These are phyloP conservation scores for Manis javanica DNA, from an alignment of 2,797 vertebrate species.

Conservation along the genomic window DNA sequence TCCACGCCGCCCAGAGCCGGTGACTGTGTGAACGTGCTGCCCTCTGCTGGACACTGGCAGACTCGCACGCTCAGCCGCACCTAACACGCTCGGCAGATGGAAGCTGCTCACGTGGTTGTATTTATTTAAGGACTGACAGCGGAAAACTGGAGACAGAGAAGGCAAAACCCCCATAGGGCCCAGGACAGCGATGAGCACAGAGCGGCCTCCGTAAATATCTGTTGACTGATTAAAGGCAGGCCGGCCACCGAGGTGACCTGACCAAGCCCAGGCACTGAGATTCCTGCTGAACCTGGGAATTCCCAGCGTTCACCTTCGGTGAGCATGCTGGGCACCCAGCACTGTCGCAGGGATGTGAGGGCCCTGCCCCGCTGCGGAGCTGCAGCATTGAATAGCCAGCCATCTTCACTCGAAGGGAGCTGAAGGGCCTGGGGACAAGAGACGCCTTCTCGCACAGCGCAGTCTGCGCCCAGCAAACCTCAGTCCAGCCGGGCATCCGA, in stretches of 20 bases:
- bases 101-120: background rate
- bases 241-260: background rate
- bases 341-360: background rate
- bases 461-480: background rate
- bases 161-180: background rate
- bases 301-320: conserved; percentile 31
- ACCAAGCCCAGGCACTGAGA: background rate
- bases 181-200: background rate
- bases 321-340: background rate
- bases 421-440: conserved; percentile 10
- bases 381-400: background rate
- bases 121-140: background rate
- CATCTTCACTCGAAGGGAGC: background rate
- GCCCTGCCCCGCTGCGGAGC: background rate
- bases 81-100: background rate
- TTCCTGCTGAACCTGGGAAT: background rate
- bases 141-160: background rate
- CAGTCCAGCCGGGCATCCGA: background rate
- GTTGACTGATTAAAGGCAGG: background rate
- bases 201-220: background rate
- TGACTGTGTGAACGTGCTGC: background rate
- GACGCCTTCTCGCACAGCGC: background rate
- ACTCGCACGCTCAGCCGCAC: background rate
- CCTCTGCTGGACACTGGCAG: conserved; percentile 30
- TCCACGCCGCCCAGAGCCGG: background rate